Conservation (phyloP, 2,888 invertebrate species). For the Malacosoma neustria region DNA sequence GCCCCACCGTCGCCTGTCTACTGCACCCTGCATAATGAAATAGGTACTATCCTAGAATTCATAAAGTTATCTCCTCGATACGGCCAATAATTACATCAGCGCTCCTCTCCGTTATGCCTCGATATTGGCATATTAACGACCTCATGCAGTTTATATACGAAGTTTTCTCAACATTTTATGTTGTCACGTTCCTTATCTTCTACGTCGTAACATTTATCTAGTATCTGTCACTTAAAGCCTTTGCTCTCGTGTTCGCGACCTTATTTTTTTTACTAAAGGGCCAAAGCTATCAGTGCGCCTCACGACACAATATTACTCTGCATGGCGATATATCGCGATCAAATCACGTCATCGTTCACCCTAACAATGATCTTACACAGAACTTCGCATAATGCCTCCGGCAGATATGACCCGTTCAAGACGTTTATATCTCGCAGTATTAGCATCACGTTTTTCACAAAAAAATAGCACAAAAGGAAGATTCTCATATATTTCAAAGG, state of each 20-base stretch:
- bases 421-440: slow-evolving; percentile 16
- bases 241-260: slow-evolving; percentile 67
- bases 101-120: slow-evolving; percentile 26
- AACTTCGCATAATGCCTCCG: slow-evolving; percentile 34
- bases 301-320: slow-evolving; percentile 65
- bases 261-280: slow-evolving; percentile 63
- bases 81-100: slow-evolving; percentile 52
- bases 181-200: slow-evolving; percentile 54
- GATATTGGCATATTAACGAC: slow-evolving; percentile 17
- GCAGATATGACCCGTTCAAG: slow-evolving; percentile 26
- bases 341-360: slow-evolving; percentile 63
- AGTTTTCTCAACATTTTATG: slow-evolving; percentile 39
- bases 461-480: too few species aligned
- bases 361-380: slow-evolving; percentile 41
- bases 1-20: slow-evolving; percentile 49
- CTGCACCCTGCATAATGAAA: slow-evolving; percentile 67
- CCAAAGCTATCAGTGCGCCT: slow-evolving; percentile 59
- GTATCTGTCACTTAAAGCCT: slow-evolving; percentile 69
- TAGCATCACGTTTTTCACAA: not conserved
- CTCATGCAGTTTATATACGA: slow-evolving; percentile 33
- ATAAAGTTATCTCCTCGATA: slow-evolving; percentile 44
- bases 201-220: slow-evolving; percentile 68
- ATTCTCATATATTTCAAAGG: too few species aligned
- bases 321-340: slow-evolving; percentile 59
- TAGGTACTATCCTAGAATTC: slow-evolving; percentile 47